These are phyloP conservation scores for Tarsius wallacei DNA, from an alignment of 2,797 vertebrate genomes.

Conservation along the genomic window DNA sequence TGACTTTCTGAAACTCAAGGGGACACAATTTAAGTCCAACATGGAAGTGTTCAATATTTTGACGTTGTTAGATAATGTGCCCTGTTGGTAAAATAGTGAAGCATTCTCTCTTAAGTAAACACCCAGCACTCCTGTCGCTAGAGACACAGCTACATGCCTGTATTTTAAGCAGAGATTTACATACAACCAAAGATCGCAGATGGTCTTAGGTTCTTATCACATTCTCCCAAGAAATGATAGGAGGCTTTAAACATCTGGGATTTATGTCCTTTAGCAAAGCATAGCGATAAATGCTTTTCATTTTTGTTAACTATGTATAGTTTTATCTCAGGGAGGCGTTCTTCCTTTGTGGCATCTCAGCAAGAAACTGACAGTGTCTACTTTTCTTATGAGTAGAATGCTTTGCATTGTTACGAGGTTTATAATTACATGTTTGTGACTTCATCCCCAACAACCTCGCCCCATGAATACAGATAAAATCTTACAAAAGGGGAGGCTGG, in stretches of 20 bases:
- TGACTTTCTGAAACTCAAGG: slow-evolving; percentile 20
- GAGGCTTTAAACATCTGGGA: slow-evolving; percentile 59
- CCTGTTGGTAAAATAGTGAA: not conserved
- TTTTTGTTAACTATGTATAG: slow-evolving; percentile 47
- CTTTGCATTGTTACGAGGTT: slow-evolving; percentile 73
- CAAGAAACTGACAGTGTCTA: slow-evolving; percentile 71
- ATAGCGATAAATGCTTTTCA: slow-evolving; percentile 54
- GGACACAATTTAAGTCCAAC: not conserved
- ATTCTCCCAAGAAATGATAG: slow-evolving; percentile 41
- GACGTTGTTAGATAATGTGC: not conserved
- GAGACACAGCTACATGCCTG: not conserved
- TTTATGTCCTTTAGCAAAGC: slow-evolving; percentile 42
- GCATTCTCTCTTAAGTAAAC: not conserved
- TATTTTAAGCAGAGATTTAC: slow-evolving; percentile 67
- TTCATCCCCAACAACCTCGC: slow-evolving; percentile 71
- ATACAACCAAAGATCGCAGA: slow-evolving; percentile 37
- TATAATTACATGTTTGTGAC: slow-evolving; percentile 84
- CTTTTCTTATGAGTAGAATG: slow-evolving; percentile 75
- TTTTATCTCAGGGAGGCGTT: slow-evolving; percentile 62
- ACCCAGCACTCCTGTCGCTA: not conserved
- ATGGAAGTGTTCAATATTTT: not conserved
- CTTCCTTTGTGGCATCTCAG: slow-evolving; percentile 77
- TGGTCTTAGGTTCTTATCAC: slow-evolving; percentile 59
- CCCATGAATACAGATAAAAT: slow-evolving; percentile 84
- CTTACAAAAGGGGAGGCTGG: slow-evolving; percentile 76